A percentile compares a stretch with the other conserved stretches of the same genome.
These are phyloP conservation scores for Thamnophis elegans DNA, from an alignment of 2,797 vertebrate genomes.

Conservation along the genomic window DNA sequence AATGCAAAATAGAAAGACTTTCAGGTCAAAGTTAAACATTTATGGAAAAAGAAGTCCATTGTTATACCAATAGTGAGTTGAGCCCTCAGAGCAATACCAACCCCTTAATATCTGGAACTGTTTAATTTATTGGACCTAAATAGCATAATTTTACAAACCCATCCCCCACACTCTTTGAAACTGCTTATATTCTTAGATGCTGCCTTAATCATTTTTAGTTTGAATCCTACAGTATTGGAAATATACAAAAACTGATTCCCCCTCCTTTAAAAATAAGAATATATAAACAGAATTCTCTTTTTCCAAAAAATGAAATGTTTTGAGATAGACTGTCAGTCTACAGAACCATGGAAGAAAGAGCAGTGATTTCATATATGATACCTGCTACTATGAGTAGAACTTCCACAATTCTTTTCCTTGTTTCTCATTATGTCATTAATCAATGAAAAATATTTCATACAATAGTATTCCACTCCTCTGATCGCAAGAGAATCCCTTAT, in stretches of 20 bases:
- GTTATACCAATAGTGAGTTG: neutral
- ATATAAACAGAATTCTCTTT: neutral
- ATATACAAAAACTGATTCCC: neutral
- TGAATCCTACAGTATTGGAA: neutral
- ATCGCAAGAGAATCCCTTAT: too few species aligned
- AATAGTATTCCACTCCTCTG: too few species aligned
- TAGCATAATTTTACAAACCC: neutral
- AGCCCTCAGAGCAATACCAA: neutral
- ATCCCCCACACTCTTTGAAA: neutral
- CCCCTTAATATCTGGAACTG: neutral
- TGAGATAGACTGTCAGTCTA: neutral
- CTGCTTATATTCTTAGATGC: neutral
- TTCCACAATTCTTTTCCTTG: neutral
- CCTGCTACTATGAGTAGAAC: neutral
- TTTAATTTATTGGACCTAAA: neutral
- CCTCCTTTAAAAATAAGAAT: neutral
- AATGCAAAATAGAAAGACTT: neutral
- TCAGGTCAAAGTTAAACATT: neutral
- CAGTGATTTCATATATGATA: neutral
- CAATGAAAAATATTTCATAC: neutral
- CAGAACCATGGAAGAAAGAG: neutral
- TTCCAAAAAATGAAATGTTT: neutral
- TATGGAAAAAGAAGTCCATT: neutral
- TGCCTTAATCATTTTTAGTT: neutral
- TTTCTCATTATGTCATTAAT: neutral